Base-by-base conservation (phyloP, 2,113 vertebrate species). In the Rhinoderma darwinii region DNA sequence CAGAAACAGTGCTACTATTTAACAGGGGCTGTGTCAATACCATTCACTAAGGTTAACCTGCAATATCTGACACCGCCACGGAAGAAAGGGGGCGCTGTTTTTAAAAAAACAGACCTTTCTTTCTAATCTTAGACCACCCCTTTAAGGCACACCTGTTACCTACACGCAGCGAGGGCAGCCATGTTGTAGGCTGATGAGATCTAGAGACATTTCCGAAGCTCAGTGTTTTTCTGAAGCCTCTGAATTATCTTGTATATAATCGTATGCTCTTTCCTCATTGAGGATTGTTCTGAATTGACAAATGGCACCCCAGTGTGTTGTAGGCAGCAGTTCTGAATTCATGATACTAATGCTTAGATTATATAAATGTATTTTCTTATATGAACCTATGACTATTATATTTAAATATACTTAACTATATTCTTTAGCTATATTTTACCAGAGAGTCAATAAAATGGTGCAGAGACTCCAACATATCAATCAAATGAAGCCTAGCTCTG, bases 381-480 rank as follows among this genome's bases (percentile, higher is more conserved):
- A 10, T 39, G 15, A 72, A 25, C 8, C 37, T 50, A 72, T 72
- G 32, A 35, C 20, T 54, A 30, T 72, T 72, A 66, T 66, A 72
- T 51, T 72, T 70, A 9, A 79, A 15, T 17, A 37, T 56, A 30
- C 56, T 37, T 63, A 80, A 56, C 37, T 72, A 41, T 72, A 72
- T 72, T 72, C 37, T 72, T 72, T 8, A 72, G 68, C 68, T 82
- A 66, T 59, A 39, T 73, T 84, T 73, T 56, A 51, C 27, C 32
- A 56, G 22, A 37, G 54, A 73, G 25, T 75, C n/a, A 63, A 35
- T 75, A 89, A 89, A 56, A 56, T 63, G 88, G 2, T 0, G 63
- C 84, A 82, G 27, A 68, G 80, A 87, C 85, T 75, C 47, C 88
- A 90, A 47, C 90, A 44, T 90, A 75, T 68, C 37, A 35, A 41